Conservation (phyloP, 2,797 vertebrate genomes). For the Acanthiza pusilla region DNA sequence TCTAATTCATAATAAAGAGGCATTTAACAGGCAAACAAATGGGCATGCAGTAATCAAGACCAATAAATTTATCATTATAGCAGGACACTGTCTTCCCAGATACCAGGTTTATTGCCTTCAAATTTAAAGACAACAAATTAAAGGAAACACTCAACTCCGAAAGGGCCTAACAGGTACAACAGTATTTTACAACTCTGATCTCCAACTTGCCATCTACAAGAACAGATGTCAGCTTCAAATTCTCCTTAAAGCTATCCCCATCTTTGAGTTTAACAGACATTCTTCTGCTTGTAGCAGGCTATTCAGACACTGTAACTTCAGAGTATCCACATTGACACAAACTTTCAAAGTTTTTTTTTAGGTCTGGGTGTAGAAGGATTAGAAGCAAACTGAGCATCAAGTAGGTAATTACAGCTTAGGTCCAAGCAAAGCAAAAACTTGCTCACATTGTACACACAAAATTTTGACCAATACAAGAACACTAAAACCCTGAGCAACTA, state of each 20-base stretch:
- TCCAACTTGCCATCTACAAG: background rate
- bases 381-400: background rate
- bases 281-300: background rate
- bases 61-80: background rate
- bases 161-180: background rate
- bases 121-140: background rate
- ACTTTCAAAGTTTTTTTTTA: background rate
- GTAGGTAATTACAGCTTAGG: background rate
- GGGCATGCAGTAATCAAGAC: background rate
- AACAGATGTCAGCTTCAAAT: background rate
- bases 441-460: background rate
- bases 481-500: background rate
- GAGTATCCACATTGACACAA: background rate
- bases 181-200: background rate
- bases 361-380: background rate
- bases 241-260: background rate
- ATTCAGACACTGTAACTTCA: background rate
- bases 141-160: background rate
- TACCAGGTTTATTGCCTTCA: background rate
- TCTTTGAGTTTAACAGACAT: background rate
- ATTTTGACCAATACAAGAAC: background rate
- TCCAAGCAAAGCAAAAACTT: background rate
- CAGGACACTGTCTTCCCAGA: background rate
- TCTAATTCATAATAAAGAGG: background rate
- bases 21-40: background rate